A percentile compares a stretch with the other conserved stretches of the same genome.
phyloP scores from a whole-genome alignment of 2,888 invertebrate species.

The Hipparchia sbordonii region DNA sequence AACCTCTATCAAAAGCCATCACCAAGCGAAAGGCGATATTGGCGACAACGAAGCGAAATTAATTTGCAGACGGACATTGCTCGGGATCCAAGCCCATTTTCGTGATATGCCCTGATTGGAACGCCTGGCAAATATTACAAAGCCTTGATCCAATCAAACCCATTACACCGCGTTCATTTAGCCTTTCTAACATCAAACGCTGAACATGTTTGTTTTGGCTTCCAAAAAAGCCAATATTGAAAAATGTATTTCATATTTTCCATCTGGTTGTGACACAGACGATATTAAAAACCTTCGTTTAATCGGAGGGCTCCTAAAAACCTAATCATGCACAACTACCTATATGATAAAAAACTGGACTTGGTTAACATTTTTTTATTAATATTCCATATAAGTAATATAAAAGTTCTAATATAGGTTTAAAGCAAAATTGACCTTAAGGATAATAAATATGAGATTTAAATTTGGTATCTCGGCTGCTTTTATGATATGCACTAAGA shows the following conservation, averaged over 20 bases:
- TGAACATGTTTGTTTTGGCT: background rate
- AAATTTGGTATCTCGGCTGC: too few relatives aligned
- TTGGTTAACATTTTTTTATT: too few relatives aligned
- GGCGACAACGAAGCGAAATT: slow-evolving; percentile 23
- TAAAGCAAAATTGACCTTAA: too few relatives aligned
- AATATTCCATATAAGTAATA: too few relatives aligned
- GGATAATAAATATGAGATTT: too few relatives aligned
- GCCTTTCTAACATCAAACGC: slow-evolving; percentile 1
- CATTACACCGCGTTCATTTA: background rate
- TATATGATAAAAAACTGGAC: too few relatives aligned
- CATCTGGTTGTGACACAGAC: background rate
- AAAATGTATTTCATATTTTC: background rate
- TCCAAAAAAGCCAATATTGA: background rate
- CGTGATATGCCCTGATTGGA: slow-evolving; percentile 23
- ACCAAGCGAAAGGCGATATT: slow-evolving; percentile 9
- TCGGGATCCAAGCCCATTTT: slow-evolving; percentile 16
- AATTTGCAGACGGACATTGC: slow-evolving; percentile 21
- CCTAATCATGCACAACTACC: too few relatives aligned
- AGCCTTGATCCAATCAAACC: slow-evolving; percentile 14
- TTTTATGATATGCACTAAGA: too few relatives aligned
- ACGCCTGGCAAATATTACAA: slow-evolving; percentile 17
- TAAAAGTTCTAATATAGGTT: too few relatives aligned
- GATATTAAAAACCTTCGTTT: background rate
- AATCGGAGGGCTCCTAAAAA: background rate
- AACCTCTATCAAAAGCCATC: slow-evolving; percentile 5